Evolutionary conservation across 2,888 invertebrate genomes (phyloP).

Genomic region (Lasioglossum calceatum): DNA sequence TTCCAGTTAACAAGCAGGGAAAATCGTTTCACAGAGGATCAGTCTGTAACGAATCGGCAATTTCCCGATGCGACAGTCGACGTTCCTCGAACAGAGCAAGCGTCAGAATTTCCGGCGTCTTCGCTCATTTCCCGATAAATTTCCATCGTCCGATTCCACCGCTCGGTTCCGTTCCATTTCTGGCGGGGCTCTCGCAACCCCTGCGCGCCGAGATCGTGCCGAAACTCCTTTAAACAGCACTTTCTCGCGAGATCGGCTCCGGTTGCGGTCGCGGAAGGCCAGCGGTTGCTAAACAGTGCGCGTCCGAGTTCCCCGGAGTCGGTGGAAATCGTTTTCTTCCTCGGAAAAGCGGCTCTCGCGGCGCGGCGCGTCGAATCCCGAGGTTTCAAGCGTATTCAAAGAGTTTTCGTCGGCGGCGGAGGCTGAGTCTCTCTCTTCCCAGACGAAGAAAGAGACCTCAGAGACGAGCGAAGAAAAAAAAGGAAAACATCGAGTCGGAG

Average conservation of each 20-base stretch:
- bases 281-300: conserved; percentile 35
- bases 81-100: too few relatives aligned
- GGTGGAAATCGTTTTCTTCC: conserved; percentile 34
- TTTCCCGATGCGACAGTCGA: not conserved
- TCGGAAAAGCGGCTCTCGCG: conserved; percentile 27
- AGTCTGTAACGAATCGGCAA: not conserved
- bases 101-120: not conserved
- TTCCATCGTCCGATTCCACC: not conserved
- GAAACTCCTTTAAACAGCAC: conserved; percentile 22
- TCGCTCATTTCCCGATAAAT: not conserved
- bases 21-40: not conserved
- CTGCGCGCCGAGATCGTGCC: not conserved
- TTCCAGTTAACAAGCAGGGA: not conserved
- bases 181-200: not conserved
- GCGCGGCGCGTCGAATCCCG: not conserved
- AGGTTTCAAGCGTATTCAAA: conserved; percentile 66
- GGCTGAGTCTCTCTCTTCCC: conserved; percentile 67
- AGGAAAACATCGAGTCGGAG: not conserved
- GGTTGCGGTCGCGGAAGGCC: conserved; percentile 29
- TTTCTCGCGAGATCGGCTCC: conserved; percentile 33
- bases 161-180: conserved; percentile 25
- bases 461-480: conserved; percentile 74
- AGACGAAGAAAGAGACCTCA: conserved; percentile 78
- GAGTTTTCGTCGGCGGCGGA: conserved; percentile 68
- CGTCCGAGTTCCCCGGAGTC: conserved; percentile 20